Percentiles rank a stretch among this genome's conserved stretches.
phyloP scores from a whole-genome alignment of 92 coral and sea anemone genomes.

The Heteractis magnifica region DNA sequence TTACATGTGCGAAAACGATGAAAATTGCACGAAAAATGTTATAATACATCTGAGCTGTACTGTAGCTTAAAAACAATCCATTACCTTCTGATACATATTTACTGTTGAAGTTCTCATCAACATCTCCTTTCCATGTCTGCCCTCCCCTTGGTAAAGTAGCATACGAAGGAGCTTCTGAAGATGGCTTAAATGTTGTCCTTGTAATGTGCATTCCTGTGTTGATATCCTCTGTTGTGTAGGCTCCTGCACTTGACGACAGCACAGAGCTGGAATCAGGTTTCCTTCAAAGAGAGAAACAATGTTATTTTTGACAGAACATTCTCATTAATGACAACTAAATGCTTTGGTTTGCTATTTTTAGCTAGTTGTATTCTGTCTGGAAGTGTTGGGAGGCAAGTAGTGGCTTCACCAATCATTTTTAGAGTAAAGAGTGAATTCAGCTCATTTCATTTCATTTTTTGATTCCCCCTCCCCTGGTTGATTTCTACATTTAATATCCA shows the following conservation, averaged over 20 bases:
- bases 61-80: not conserved
- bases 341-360: no score
- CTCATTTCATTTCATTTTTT: no score
- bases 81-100: constrained; percentile 28
- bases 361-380: no score
- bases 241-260: constrained; percentile 31
- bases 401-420: no score
- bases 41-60: not conserved
- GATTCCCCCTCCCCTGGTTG: no score
- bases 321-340: not conserved
- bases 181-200: constrained; percentile 69
- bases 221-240: constrained; percentile 66
- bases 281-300: not conserved
- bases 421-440: no score
- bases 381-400: no score
- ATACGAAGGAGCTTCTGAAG: constrained; percentile 65
- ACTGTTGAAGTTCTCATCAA: constrained; percentile 36
- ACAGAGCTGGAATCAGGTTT: constrained; percentile 20
- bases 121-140: constrained; percentile 49
- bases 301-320: not conserved
- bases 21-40: no score
- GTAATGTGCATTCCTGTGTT: constrained; percentile 45
- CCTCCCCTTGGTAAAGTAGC: constrained; percentile 85
- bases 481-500: no score
- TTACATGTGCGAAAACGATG: no score